Evolutionary conservation across 2,113 vertebrate species (phyloP), one percentile per base, ranked within the genome.

Genomic region (Oreochromis niloticus): DNA sequence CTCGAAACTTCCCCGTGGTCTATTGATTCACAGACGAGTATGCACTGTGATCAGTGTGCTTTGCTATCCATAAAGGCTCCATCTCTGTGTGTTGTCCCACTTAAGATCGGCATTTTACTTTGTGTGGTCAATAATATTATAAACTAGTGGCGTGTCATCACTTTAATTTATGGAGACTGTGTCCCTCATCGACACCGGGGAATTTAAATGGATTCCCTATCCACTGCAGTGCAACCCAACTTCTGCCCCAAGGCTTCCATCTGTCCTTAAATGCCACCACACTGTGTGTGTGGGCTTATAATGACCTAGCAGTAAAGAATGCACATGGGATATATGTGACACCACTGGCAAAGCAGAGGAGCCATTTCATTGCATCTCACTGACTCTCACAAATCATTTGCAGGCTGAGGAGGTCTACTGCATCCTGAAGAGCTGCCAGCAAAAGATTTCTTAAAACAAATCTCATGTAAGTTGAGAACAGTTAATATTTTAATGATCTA

Each of bases 71-170:
- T 91, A 88, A 88, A 86, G 66, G 57, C 87, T 86, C 88, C 75
- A 84, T 90, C 86, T 82, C 56, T 39, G 41, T 63, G 79, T 90
- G 82, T 86, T 56, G 41, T 88, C 84, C 80, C 52, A 86, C 56
- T 89, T 92, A 90, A 85, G 85, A 91, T 81, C 92, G 90, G 54
- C 83, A 89, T 93, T 93, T 75, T 94, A 90, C 86, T 91, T 73
- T 7, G 48, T 39, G 50, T 22, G 63, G 84, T 90, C 87, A 16
- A 95, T 93, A 82, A 85, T 27, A 55, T 89, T 91, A 91, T 88
- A 82, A 92, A 89, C 54, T 82, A 86, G 80, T 87, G 68, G 87
- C 86, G 86, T 87, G 83, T 90, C 83, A 89, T 95, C 80, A 24
- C 79, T 86, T 90, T 92, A 91, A 90, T 92, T 89, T 87, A 89